Evolutionary conservation across 1,140 invertebrate species (phyloP), one percentile per base, ranked within the genome.

Genomic region (Nasonia vitripennis): DNA sequence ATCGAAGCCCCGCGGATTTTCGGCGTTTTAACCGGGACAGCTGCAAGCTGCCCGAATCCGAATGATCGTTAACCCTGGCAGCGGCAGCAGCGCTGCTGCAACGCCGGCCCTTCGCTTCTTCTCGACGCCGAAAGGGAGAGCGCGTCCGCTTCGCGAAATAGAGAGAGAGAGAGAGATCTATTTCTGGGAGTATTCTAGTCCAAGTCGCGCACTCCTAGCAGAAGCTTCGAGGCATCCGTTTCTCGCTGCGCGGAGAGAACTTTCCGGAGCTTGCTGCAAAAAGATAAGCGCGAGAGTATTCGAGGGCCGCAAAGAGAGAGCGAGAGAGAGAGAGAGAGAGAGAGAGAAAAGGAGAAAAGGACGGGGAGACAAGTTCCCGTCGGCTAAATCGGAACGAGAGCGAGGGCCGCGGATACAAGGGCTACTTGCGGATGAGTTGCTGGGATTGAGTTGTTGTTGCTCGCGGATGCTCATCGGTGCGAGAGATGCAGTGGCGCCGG

Each of bases 401-500:
- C 34, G 34, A 34, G 34, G 34, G 2, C 2, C 34, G 5, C 34
- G 34, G 5, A 37, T 37, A 37, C 6, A 37, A 37, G 34, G 34
- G 34, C 34, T 37, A 37, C 34, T 37, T 37, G 27, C 27, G 27
- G 27, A 27, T 27, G 27, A 27, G 1, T 27, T 27, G 27, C 27
- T 2, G 27, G 34, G 34, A 37, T 86, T 84, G 86, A 85, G 70
- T 20, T n/a, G 27, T 27, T 73, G 67, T 55, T 79, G 45, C 20
- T 78, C 27, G 0, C 41, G 71, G 37, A 68, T 70, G n/a, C 31
- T 71, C 23, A 87, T 87, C 85, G 55, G 84, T 84, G 27, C 27
- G 86, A 86, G 85, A 48, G 20, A 94, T 93, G 93, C 93, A 93
- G 93, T 94, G 93, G 93, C 92, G 93, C 55, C 89, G 91, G 78